phyloP scores from a whole-genome alignment of 2,888 invertebrate genomes.

The Anorthoa munda region DNA sequence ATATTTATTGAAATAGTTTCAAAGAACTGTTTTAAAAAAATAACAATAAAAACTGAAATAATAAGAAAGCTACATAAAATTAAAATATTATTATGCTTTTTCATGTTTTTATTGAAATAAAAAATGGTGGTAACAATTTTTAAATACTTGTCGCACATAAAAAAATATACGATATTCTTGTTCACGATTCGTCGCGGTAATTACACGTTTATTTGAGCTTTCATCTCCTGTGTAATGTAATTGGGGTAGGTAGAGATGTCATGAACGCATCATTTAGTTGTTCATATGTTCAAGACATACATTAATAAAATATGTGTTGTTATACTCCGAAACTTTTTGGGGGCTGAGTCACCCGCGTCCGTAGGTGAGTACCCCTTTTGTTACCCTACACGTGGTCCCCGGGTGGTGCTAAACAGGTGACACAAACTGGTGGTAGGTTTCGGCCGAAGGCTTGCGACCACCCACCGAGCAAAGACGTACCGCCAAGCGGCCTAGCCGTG shows the following conservation, averaged over 20 bases:
- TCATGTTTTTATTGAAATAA: background rate
- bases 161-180: constrained; percentile 7
- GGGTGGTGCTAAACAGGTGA: too few species aligned
- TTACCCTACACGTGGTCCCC: too few species aligned
- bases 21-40: constrained; percentile 1
- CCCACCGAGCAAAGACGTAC: too few species aligned
- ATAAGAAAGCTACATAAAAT: constrained; percentile 29
- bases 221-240: constrained; percentile 71
- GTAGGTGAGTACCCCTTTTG: too few species aligned
- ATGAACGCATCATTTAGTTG: constrained; percentile 65
- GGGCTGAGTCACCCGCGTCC: too few species aligned
- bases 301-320: constrained; percentile 56
- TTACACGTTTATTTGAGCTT: constrained; percentile 67
- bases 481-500: too few species aligned
- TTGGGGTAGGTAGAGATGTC: constrained; percentile 69
- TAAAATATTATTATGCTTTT: background rate
- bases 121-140: background rate
- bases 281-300: constrained; percentile 57
- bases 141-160: background rate
- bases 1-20: background rate
- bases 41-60: constrained; percentile 11
- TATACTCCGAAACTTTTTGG: too few species aligned
- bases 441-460: too few species aligned
- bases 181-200: constrained; percentile 55
- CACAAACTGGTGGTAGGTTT: too few species aligned